Conservation (phyloP, 2,888 invertebrate species). For the Diplazon laetatorius region DNA sequence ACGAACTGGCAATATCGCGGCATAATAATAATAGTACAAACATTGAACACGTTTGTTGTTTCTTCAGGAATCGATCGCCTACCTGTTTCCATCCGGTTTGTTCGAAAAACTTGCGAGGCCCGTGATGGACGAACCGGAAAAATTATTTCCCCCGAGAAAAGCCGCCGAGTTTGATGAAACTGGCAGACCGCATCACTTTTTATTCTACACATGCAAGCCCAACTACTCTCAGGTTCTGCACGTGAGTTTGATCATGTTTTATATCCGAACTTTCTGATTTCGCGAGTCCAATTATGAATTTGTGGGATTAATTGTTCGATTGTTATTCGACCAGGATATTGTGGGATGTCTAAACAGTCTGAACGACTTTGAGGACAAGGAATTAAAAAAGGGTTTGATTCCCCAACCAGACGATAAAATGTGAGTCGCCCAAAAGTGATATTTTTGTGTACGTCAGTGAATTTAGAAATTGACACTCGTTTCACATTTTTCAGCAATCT, state of each 20-base stretch:
- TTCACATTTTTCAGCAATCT: constrained; percentile 82
- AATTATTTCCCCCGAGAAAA: constrained; percentile 92
- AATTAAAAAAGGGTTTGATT: constrained; percentile 85
- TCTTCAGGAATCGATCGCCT: constrained; percentile 85
- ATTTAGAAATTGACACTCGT: background rate
- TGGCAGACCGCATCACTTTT: constrained; percentile 94
- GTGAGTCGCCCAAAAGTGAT: constrained; percentile 79
- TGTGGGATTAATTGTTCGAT: too few species aligned
- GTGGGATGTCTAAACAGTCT: constrained; percentile 87
- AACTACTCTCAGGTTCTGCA: constrained; percentile 92
- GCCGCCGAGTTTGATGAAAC: constrained; percentile 95
- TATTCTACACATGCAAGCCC: constrained; percentile 96
- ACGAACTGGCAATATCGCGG: background rate
- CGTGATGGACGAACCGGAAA: constrained; percentile 93
- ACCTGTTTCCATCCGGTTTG: constrained; percentile 98
- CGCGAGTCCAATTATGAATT: constrained; percentile 15
- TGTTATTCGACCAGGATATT: constrained; percentile 85
- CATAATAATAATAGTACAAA: background rate
- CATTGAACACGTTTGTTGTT: constrained; percentile 50
- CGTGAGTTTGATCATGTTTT: constrained; percentile 84
- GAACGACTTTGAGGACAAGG: constrained; percentile 89
- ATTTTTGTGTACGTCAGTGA: background rate
- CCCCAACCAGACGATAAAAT: constrained; percentile 86
- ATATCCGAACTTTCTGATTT: background rate
- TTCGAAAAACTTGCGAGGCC: constrained; percentile 94